Evolutionary conservation across 2,113 vertebrate species (phyloP).

Genomic region (Chaetorhynchus papuensis): DNA sequence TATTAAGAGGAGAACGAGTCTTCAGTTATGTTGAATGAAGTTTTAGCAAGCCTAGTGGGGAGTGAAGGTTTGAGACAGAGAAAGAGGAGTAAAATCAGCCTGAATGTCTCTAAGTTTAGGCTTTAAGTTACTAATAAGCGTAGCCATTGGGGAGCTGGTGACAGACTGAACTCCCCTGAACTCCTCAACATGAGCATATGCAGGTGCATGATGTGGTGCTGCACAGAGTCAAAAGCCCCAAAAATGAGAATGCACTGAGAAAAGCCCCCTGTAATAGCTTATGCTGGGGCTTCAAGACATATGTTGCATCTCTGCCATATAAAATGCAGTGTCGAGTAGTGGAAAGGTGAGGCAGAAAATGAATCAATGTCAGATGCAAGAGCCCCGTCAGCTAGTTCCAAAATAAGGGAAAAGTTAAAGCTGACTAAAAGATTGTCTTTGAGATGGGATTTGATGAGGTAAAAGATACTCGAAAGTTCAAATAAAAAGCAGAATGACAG

Average conservation of each 20-base stretch:
- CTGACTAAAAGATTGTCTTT: background rate
- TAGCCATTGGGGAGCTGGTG: background rate
- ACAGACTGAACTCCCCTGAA: background rate
- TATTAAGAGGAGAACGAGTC: background rate
- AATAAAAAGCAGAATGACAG: background rate
- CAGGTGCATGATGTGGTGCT: background rate
- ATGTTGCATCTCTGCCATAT: background rate
- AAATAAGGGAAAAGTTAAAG: background rate
- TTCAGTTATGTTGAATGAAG: background rate
- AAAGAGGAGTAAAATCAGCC: background rate
- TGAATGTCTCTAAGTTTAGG: background rate
- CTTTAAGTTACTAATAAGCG: background rate
- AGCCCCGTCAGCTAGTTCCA: background rate
- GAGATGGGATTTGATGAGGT: background rate
- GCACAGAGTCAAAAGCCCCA: background rate
- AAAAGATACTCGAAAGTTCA: background rate
- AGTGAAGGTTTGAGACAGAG: background rate
- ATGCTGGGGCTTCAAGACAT: background rate
- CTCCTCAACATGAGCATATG: accelerated
- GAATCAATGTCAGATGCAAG: background rate
- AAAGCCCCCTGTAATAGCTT: background rate
- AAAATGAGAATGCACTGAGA: background rate
- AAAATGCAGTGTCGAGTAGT: background rate
- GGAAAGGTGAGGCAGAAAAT: background rate
- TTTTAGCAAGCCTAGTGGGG: background rate